Evolutionary conservation across 1,140 invertebrate species (phyloP), one percentile per base, ranked within the genome.

Genomic region (Pseudomyrmex flavicornis): DNA sequence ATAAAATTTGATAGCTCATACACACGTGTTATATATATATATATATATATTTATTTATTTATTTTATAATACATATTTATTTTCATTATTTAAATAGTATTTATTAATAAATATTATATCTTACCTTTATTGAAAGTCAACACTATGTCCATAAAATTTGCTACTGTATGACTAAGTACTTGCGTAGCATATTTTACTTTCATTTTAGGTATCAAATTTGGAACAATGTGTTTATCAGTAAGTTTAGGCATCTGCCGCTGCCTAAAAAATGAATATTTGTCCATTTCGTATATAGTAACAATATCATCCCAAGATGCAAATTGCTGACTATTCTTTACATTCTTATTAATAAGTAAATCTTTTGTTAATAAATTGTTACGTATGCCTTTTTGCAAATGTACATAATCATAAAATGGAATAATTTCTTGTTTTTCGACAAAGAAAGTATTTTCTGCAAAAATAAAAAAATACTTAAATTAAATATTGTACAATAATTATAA

Each of bases 281-380:
- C 66, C 17, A 69, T 69, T n/a, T 69, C 20, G 13, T 69, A 69
- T 9, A 13, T 4, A 2, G 2, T 52, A 2, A 52, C 8, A 52
- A 69, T 54, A 54, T 69, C 20, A 1, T 69, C 3, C 66, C 66
- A 69, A 2, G 20, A 26, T 26, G 22, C 66, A 20, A 26, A 52
- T 26, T 26, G 20, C n/a, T 26, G 15, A 8, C 15, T 3, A 12
- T 52, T 1, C 3, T 26, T 54, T 3, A 0, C 2, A 52, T 15
- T 13, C 10, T 54, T 54, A 26, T 69, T 54, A 15, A 26, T 10
- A n/a, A 26, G 8, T 1, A 68, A 52, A 52, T 68, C 65, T 8
- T 68, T 52, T 22, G 44, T 68, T 22, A 68, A 9, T 15, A 68
- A 26, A 52, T 68, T 68, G 13, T 68, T 66, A 2, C 46, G 9